phyloP scores from a whole-genome alignment of 2,113 vertebrate genomes.

The Mormyrus iriodes region DNA sequence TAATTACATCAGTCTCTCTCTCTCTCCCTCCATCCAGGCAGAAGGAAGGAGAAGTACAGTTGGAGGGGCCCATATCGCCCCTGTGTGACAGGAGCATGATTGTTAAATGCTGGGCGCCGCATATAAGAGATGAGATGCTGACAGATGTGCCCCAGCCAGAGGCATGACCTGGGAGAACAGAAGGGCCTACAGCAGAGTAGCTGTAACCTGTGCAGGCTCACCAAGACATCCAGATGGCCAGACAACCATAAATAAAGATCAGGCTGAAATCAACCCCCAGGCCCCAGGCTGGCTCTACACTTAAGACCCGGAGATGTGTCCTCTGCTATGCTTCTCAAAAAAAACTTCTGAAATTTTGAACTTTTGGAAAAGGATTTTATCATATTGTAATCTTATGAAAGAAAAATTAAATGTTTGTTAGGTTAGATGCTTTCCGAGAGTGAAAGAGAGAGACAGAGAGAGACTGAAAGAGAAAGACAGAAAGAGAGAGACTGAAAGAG shows the following conservation, averaged over 20 bases:
- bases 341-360: not conserved
- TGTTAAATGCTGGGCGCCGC: not conserved
- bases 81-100: slow-evolving; percentile 1
- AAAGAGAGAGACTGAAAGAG: not conserved
- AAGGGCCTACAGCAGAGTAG: not conserved
- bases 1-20: slow-evolving; percentile 9
- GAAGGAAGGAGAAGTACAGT: not conserved
- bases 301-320: not conserved
- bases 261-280: not conserved
- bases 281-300: not conserved
- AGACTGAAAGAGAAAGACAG: not conserved
- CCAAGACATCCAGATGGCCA: not conserved
- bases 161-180: not conserved
- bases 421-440: not conserved
- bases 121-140: not conserved
- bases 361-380: not conserved
- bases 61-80: not conserved
- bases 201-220: not conserved
- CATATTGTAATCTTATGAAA: not conserved
- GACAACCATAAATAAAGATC: not conserved
- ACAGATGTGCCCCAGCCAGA: slow-evolving; percentile 8
- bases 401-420: not conserved
- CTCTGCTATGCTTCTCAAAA: not conserved
- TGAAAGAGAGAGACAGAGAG: not conserved
- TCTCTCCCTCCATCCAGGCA: not conserved